These are phyloP conservation scores for Drosophila nannoptera DNA, from an alignment of 1,140 invertebrate species.

Conservation along the genomic window DNA sequence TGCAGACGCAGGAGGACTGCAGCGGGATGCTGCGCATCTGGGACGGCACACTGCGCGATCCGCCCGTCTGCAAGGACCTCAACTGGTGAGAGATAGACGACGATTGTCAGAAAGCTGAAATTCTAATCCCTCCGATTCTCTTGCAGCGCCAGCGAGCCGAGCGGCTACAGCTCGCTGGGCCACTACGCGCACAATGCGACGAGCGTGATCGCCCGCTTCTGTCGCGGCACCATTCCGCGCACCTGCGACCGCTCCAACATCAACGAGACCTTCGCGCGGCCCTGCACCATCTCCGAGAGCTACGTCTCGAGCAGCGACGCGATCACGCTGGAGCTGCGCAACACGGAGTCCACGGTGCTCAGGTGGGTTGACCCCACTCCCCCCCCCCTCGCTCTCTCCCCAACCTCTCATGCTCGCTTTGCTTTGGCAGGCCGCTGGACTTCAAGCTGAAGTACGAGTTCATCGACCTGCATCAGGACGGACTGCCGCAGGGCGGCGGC, in stretches of 20 bases:
- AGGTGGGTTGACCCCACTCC: conserved; percentile 62
- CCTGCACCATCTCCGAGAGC: conserved; percentile 89
- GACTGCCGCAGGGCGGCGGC: conserved; percentile 85
- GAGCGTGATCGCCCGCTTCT: conserved; percentile 87
- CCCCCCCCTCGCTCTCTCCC: conserved; percentile 78
- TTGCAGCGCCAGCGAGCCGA: conserved; percentile 45
- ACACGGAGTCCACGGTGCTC: conserved; percentile 90
- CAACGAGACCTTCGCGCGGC: conserved; percentile 80
- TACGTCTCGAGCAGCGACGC: conserved; percentile 89
- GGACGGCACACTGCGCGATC: conserved; percentile 88
- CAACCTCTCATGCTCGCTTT: neutral
- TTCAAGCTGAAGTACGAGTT: conserved; percentile 94
- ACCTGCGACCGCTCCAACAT: conserved; percentile 86
- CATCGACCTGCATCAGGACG: conserved; percentile 91
- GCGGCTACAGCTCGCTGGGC: conserved; percentile 45
- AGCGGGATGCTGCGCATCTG: conserved; percentile 91
- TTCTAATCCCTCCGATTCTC: too few species aligned
- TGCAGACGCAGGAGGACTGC: conserved; percentile 84
- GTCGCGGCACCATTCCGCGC: conserved; percentile 86
- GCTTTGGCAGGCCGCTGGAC: conserved; percentile 82
- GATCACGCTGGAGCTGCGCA: conserved; percentile 88
- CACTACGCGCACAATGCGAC: conserved; percentile 81
- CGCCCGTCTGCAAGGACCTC: conserved; percentile 88
- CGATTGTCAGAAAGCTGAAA: too few species aligned
- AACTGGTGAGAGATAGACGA: conserved; percentile 83